phyloP scores from a whole-genome alignment of 2,113 vertebrate genomes.

The Isichthys henryi region DNA sequence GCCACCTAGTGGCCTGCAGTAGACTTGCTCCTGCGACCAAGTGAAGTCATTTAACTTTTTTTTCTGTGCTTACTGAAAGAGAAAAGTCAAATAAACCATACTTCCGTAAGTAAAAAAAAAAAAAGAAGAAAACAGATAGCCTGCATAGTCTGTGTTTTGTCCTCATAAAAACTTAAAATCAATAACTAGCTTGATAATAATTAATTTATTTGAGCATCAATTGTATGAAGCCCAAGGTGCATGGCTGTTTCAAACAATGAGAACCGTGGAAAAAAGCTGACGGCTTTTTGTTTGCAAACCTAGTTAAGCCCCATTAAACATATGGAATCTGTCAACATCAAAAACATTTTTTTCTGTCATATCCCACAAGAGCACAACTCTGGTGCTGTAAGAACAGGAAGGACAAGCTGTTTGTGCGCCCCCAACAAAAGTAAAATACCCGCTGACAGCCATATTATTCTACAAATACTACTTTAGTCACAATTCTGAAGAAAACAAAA shows the following conservation, averaged over 20 bases:
- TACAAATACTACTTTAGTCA: neutral
- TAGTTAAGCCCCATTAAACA: neutral
- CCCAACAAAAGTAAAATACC: neutral
- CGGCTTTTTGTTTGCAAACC: neutral
- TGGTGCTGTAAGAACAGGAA: neutral
- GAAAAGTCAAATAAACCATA: neutral
- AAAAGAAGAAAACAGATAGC: neutral
- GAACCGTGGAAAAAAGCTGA: neutral
- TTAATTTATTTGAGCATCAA: neutral
- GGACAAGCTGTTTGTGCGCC: neutral
- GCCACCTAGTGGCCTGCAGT: conserved; percentile 17
- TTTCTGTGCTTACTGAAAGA: neutral
- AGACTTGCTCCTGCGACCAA: neutral
- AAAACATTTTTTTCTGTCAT: neutral
- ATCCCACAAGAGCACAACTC: neutral
- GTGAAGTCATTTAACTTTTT: neutral
- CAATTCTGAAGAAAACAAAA: neutral
- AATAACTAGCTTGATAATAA: neutral
- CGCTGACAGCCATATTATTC: neutral
- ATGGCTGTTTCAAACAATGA: neutral
- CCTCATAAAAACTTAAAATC: neutral
- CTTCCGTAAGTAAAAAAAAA: neutral
- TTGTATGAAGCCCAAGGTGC: neutral
- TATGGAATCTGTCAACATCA: neutral
- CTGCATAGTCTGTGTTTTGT: neutral